phyloP scores from a whole-genome alignment of 2,888 invertebrate species.

The Chymomyza amoena region DNA sequence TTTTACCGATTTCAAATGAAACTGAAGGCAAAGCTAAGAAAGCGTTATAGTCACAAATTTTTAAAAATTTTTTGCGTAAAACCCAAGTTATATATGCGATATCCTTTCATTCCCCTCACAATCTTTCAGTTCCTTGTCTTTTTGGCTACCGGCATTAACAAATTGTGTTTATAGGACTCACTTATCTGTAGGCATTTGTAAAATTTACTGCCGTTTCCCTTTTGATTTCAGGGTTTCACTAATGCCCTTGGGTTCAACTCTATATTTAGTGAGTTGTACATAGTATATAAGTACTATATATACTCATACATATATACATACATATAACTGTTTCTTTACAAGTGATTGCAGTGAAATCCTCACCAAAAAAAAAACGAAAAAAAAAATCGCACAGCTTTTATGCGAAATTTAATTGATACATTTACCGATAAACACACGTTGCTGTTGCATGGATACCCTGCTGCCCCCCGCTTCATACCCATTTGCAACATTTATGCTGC shows the following conservation, averaged over 20 bases:
- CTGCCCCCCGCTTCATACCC: neutral
- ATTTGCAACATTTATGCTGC: neutral
- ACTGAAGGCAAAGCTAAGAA: too few relatives aligned
- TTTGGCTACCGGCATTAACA: neutral
- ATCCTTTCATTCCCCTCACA: neutral
- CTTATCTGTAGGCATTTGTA: neutral
- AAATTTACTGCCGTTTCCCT: neutral
- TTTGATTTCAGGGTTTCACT: neutral
- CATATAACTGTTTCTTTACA: neutral
- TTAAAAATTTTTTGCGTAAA: too few relatives aligned
- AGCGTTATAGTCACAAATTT: too few relatives aligned
- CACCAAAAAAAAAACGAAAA: slow-evolving; percentile 22
- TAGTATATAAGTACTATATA: too few relatives aligned
- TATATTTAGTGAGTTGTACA: slow-evolving; percentile 13
- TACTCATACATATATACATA: neutral
- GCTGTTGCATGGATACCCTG: neutral
- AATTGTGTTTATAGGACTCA: neutral
- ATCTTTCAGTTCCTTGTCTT: too few relatives aligned
- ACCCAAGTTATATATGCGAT: too few relatives aligned
- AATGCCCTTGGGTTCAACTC: slow-evolving; percentile 14
- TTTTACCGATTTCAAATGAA: too few relatives aligned
- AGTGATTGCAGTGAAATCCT: slow-evolving; percentile 33
- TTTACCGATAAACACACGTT: slow-evolving; percentile 68
- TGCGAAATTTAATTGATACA: slow-evolving; percentile 71
- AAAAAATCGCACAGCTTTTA: slow-evolving; percentile 46